Percentiles rank a stretch among this genome's conserved stretches.
These are phyloP conservation scores for Hirtodrosophila confusa DNA, from an alignment of 2,888 invertebrate species.

Conservation along the genomic window DNA sequence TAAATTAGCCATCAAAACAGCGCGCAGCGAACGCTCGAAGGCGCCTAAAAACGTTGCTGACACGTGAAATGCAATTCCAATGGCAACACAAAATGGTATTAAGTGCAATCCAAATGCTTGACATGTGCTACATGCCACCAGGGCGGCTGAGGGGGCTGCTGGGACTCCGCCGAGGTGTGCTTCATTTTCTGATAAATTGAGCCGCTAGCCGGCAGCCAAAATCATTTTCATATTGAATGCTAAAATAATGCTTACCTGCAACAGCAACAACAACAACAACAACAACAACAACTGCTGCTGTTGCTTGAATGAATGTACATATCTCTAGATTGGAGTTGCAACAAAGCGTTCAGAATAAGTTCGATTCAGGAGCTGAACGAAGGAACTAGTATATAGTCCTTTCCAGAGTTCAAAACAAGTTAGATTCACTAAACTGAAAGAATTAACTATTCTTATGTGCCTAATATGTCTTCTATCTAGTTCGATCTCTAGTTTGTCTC, in stretches of 20 bases:
- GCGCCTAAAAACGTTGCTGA: slow-evolving; percentile 74
- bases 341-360: too few relatives aligned
- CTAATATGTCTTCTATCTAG: too few relatives aligned
- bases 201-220: slow-evolving; percentile 68
- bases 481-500: too few relatives aligned
- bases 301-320: slow-evolving; percentile 37
- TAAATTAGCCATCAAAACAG: slow-evolving; percentile 55
- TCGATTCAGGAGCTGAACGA: too few relatives aligned
- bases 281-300: slow-evolving; percentile 7
- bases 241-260: slow-evolving; percentile 66
- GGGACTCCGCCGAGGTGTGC: slow-evolving; percentile 13
- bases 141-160: neutral
- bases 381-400: too few relatives aligned
- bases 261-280: slow-evolving; percentile 29
- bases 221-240: slow-evolving; percentile 76
- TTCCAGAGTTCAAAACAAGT: too few relatives aligned
- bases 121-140: slow-evolving; percentile 57
- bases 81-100: slow-evolving; percentile 64
- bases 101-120: slow-evolving; percentile 69
- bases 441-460: too few relatives aligned
- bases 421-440: too few relatives aligned
- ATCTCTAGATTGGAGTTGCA: slow-evolving; percentile 20
- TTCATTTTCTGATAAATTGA: slow-evolving; percentile 73
- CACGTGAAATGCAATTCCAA: slow-evolving; percentile 80
- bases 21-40: slow-evolving; percentile 45